Evolutionary conservation across 2,797 vertebrate genomes (phyloP).

Genomic region (Melanotaenia boesemani): DNA sequence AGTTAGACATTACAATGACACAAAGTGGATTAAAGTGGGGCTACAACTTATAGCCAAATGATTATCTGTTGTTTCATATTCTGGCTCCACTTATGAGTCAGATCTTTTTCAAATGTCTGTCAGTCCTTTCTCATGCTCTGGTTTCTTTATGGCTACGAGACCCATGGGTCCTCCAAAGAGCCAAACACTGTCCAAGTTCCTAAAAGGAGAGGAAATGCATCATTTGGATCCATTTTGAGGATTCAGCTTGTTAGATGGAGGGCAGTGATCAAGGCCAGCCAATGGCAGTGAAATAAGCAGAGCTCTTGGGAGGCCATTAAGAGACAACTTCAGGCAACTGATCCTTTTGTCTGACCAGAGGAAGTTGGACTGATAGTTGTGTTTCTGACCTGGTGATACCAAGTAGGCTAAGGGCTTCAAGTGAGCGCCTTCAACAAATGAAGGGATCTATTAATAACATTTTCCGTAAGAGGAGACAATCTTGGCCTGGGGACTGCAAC

Average conservation of each 20-base stretch:
- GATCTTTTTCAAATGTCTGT: slow-evolving; percentile 44
- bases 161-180: not conserved
- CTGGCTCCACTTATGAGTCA: slow-evolving; percentile 19
- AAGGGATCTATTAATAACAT: slow-evolving; percentile 69
- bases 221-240: slow-evolving; percentile 22
- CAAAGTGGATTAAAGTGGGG: slow-evolving; percentile 13
- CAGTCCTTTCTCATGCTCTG: slow-evolving; percentile 25
- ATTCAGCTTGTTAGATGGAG: slow-evolving; percentile 17
- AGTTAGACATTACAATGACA: slow-evolving; percentile 29
- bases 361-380: slow-evolving; percentile 29
- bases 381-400: slow-evolving; percentile 40
- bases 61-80: slow-evolving; percentile 3
- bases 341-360: slow-evolving; percentile 40
- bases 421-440: slow-evolving; percentile 37
- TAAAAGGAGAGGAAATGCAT: slow-evolving; percentile 30
- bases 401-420: slow-evolving; percentile 10
- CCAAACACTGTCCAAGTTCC: slow-evolving; percentile 15
- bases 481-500: slow-evolving; percentile 49
- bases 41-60: slow-evolving; percentile 20
- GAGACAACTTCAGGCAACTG: slow-evolving; percentile 13
- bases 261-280: slow-evolving; percentile 34
- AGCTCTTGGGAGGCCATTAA: slow-evolving; percentile 57
- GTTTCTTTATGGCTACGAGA: slow-evolving; percentile 26
- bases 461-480: slow-evolving; percentile 44
- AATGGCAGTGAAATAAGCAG: slow-evolving; percentile 41